Evolutionary conservation across 2,888 invertebrate species (phyloP).

Genomic region (Dynastes grantii): DNA sequence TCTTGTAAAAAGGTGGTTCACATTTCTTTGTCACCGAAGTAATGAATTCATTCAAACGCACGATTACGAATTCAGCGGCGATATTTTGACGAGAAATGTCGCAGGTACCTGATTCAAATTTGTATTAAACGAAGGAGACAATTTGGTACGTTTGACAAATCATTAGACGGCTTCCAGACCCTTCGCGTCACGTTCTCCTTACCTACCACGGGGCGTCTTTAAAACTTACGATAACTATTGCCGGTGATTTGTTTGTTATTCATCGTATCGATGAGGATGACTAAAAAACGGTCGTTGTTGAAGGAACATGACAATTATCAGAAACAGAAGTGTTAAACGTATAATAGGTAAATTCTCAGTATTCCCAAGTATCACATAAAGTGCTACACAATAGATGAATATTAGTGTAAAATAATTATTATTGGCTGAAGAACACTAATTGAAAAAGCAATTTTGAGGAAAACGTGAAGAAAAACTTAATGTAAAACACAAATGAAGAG

Average conservation of each 20-base stretch:
- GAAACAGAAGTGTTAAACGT: constrained; percentile 23
- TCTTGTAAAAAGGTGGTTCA: constrained; percentile 63
- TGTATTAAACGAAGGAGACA: constrained; percentile 51
- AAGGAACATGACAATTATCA: constrained; percentile 30
- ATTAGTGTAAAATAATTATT: constrained; percentile 30
- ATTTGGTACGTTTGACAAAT: constrained; percentile 33
- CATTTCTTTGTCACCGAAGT: constrained; percentile 56
- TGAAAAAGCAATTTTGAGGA: neutral
- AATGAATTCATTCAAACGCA: constrained; percentile 31
- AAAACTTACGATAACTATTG: constrained; percentile 16
- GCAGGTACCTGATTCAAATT: constrained; percentile 56
- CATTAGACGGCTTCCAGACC: constrained; percentile 22
- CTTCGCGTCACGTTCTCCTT: constrained; percentile 32
- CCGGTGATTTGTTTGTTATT: constrained; percentile 36
- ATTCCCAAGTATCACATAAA: constrained; percentile 4
- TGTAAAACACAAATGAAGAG: neutral
- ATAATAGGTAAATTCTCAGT: constrained; percentile 35
- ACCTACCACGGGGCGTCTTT: constrained; percentile 44
- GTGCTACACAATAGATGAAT: constrained; percentile 23
- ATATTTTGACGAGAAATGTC: constrained; percentile 54
- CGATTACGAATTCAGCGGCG: constrained; percentile 55
- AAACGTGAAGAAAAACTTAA: constrained; percentile 13
- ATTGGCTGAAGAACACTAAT: constrained; percentile 25
- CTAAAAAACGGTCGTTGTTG: constrained; percentile 27
- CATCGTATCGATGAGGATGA: constrained; percentile 15